Evolutionary conservation across 2,797 vertebrate genomes (phyloP).

Genomic region (Cygnus olor): DNA sequence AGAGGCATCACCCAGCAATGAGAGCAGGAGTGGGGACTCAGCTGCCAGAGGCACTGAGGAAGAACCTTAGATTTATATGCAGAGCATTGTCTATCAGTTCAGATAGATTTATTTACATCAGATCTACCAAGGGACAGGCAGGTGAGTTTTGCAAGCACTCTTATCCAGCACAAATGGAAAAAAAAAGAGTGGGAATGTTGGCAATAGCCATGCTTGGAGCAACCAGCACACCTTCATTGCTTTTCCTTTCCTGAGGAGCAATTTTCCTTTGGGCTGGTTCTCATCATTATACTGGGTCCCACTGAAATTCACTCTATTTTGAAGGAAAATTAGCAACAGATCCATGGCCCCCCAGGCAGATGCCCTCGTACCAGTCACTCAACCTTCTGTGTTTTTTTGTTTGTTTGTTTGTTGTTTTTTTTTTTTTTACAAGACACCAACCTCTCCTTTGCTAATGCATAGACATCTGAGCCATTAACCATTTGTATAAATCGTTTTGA

Average conservation of each 20-base stretch:
- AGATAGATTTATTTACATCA: background rate
- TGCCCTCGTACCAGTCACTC: background rate
- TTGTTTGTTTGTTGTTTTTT: too few relatives aligned
- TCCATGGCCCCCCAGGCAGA: background rate
- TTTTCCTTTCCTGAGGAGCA: background rate
- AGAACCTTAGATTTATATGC: background rate
- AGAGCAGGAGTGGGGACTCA: background rate
- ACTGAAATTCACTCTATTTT: background rate
- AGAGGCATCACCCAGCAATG: background rate
- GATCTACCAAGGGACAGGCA: background rate
- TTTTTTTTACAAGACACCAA: background rate
- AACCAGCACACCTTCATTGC: background rate
- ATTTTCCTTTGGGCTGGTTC: constrained; percentile 1
- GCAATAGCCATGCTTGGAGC: background rate
- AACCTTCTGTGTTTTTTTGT: background rate
- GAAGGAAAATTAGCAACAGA: constrained; percentile 8
- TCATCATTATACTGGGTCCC: background rate
- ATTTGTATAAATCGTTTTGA: constrained; percentile 33
- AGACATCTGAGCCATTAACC: constrained; percentile 30
- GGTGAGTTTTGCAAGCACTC: background rate
- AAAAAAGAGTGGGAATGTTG: fast-evolving
- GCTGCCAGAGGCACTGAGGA: background rate
- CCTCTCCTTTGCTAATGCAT: constrained; percentile 9
- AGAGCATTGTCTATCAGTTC: background rate
- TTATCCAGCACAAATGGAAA: background rate